phyloP scores from a whole-genome alignment of 1,140 invertebrate genomes.

The Epicauta chinensis region DNA sequence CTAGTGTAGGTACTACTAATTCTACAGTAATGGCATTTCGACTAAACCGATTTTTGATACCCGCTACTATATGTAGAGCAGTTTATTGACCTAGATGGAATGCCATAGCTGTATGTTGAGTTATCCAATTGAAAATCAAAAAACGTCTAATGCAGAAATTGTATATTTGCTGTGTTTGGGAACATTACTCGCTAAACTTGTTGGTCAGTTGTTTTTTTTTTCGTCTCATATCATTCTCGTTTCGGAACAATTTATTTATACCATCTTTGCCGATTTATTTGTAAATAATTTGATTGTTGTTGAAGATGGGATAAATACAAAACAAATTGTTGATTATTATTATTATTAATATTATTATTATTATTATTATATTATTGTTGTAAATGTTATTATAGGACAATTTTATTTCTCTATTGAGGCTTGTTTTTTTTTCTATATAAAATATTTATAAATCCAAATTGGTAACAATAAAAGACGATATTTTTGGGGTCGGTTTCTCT shows the following conservation, averaged over 20 bases:
- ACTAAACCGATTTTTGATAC: no score
- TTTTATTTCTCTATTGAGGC: no score
- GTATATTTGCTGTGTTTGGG: constrained; percentile 28
- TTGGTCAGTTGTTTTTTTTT: constrained; percentile 19
- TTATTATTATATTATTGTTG: not conserved
- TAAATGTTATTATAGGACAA: no score
- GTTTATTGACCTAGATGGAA: no score
- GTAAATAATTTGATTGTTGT: constrained; percentile 4
- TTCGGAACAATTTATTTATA: constrained; percentile 8
- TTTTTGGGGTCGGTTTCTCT: constrained; percentile 20
- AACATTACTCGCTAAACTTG: constrained; percentile 34
- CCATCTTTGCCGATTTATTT: not conserved
- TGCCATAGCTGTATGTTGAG: constrained; percentile 1
- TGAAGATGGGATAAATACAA: constrained; percentile 9
- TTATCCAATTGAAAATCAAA: constrained; percentile 26
- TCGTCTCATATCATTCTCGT: not conserved
- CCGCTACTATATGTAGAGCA: no score
- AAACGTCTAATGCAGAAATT: no score
- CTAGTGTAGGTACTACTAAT: no score
- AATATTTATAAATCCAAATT: constrained; percentile 1
- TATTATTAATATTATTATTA: not conserved
- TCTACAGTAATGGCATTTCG: no score
- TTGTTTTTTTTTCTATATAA: not conserved
- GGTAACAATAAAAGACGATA: constrained; percentile 2
- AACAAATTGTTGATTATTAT: not conserved